These are phyloP conservation scores for Ctenopoma multispine DNA, from an alignment of 2,797 vertebrate genomes.

Conservation along the genomic window DNA sequence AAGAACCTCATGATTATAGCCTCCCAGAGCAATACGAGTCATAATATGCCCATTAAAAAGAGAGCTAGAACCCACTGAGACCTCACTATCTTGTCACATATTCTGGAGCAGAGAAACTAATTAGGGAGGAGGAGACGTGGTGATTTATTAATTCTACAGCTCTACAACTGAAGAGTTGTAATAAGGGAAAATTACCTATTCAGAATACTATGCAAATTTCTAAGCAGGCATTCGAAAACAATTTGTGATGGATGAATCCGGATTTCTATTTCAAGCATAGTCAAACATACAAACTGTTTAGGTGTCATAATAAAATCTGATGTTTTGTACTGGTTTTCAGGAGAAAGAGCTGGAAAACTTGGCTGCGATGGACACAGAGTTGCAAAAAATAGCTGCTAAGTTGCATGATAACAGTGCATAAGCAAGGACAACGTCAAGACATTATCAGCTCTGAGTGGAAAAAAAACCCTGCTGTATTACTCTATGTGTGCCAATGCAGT, in stretches of 20 bases:
- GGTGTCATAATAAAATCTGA: neutral
- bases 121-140: neutral
- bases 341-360: conserved; percentile 92
- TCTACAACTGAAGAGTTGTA: conserved; percentile 2
- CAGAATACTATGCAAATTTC: neutral
- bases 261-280: neutral
- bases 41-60: conserved; percentile 35
- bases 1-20: conserved; percentile 45
- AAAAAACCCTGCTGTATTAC: conserved; percentile 16
- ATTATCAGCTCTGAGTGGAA: conserved; percentile 5
- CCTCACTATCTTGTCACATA: conserved; percentile 3
- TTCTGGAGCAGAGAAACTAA: conserved; percentile 31
- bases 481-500: conserved; percentile 53
- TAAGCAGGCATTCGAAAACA: neutral
- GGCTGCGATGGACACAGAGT: conserved; percentile 90
- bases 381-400: conserved; percentile 92
- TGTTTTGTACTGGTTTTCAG: conserved; percentile 65
- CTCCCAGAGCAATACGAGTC: conserved; percentile 39
- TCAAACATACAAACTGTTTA: neutral
- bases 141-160: conserved; percentile 24
- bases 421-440: conserved; percentile 11
- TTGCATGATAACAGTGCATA: conserved; percentile 85
- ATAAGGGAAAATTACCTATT: conserved; percentile 13
- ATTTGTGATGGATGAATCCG: neutral
- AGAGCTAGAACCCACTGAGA: conserved; percentile 12